phyloP scores from a whole-genome alignment of 2,888 invertebrate genomes.

The Pseudococcus jackbeardsleyi region DNA sequence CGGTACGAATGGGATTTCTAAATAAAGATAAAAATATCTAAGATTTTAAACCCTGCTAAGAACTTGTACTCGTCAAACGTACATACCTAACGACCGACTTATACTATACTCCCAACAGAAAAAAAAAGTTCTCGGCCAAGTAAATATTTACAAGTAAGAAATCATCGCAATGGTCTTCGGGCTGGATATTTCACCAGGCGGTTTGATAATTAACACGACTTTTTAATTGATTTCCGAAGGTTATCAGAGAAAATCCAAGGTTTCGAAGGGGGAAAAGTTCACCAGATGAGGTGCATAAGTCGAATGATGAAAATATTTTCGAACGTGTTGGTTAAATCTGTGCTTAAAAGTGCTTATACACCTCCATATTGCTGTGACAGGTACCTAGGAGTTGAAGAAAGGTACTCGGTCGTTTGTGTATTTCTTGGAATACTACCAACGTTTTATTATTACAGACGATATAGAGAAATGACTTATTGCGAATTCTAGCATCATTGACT shows the following conservation, averaged over 20 bases:
- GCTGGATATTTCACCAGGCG: not conserved
- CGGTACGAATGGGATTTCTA: slow-evolving; percentile 19
- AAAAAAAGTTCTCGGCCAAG: not conserved
- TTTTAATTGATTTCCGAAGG: slow-evolving; percentile 7
- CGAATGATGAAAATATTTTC: not conserved
- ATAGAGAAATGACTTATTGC: slow-evolving; percentile 8
- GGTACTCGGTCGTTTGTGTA: not conserved
- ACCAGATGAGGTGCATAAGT: not conserved
- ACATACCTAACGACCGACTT: not conserved
- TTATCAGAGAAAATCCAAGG: not conserved
- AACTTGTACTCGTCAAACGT: not conserved
- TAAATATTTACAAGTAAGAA: slow-evolving; percentile 1
- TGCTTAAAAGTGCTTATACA: not conserved
- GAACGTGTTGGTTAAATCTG: not conserved
- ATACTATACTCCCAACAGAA: not conserved
- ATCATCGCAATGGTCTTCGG: not conserved
- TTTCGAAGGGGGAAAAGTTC: not conserved
- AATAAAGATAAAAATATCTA: slow-evolving; percentile 14
- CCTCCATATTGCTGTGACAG: not conserved
- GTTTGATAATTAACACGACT: not conserved
- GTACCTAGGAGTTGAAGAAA: slow-evolving; percentile 11
- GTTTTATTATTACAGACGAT: slow-evolving; percentile 12
- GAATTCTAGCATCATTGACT: slow-evolving; percentile 24
- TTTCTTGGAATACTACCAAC: slow-evolving; percentile 12
- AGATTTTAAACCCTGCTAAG: not conserved